Percentiles rank a stretch among this genome's conserved stretches.
phyloP scores from a whole-genome alignment of 2,113 vertebrate species.

The Megaceryle maxima region DNA sequence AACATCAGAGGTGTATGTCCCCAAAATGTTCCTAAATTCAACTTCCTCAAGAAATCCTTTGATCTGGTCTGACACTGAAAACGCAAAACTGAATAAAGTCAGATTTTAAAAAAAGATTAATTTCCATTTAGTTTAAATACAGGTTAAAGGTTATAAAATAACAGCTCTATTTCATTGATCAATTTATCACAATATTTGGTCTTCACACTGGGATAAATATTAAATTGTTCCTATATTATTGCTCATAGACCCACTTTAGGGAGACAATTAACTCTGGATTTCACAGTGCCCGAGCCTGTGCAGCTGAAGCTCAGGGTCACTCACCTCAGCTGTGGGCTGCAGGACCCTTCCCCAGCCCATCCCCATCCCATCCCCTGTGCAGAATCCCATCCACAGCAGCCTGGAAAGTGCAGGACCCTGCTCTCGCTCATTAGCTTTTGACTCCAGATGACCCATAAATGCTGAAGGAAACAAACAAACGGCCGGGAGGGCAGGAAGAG shows the following conservation, averaged over 20 bases:
- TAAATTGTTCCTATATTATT: background rate
- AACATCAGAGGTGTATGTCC: background rate
- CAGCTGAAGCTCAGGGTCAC: background rate
- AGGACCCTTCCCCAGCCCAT: background rate
- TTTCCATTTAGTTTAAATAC: background rate
- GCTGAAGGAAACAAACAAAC: constrained; percentile 14
- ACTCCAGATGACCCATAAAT: constrained; percentile 21
- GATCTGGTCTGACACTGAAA: background rate
- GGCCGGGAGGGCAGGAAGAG: background rate
- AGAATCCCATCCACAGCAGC: background rate
- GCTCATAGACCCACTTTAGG: background rate
- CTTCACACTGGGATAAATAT: background rate
- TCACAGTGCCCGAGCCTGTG: background rate
- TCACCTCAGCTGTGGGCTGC: background rate
- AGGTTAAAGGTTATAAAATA: background rate
- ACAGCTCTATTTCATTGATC: background rate
- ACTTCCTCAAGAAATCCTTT: background rate
- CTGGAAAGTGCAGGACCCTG: background rate
- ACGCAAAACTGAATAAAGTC: background rate
- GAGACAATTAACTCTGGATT: background rate
- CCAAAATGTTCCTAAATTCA: background rate
- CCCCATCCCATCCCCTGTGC: background rate
- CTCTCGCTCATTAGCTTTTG: background rate
- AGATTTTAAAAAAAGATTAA: background rate
- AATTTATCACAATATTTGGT: background rate